Conservation (phyloP, 2,888 invertebrate species). For the Dynastes grantii region DNA sequence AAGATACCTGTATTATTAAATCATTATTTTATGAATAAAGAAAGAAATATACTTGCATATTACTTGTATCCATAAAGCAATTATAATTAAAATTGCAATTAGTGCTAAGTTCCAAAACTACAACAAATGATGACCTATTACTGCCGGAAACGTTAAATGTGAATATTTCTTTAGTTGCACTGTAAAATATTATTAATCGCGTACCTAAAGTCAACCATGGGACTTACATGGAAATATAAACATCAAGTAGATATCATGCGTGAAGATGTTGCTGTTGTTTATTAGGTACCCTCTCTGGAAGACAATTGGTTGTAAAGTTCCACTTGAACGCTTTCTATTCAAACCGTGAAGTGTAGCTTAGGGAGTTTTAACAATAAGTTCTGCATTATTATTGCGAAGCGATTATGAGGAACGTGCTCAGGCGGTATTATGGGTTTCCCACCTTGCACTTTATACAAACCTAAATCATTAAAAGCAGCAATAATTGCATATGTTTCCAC, state of each 20-base stretch:
- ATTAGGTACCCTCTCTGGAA: constrained; percentile 9
- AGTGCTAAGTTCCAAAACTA: too few species aligned
- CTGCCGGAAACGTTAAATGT: too few species aligned
- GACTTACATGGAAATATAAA: constrained; percentile 23
- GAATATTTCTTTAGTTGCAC: too few species aligned
- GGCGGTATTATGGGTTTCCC: background rate
- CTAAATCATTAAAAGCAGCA: too few species aligned
- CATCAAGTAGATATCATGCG: constrained; percentile 11
- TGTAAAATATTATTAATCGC: too few species aligned
- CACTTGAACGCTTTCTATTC: background rate
- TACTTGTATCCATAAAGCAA: too few species aligned
- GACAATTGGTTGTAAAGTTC: constrained; percentile 33
- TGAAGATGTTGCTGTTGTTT: constrained; percentile 22
- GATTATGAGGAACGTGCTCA: background rate
- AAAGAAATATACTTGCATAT: too few species aligned
- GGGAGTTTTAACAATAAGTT: constrained; percentile 19
- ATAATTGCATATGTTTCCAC: background rate
- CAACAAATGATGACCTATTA: too few species aligned
- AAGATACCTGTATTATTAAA: too few species aligned
- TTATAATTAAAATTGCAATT: too few species aligned
- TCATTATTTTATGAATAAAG: too few species aligned
- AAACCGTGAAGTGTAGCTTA: constrained; percentile 16
- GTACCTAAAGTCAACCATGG: background rate
- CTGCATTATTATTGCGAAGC: constrained; percentile 7
- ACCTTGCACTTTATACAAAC: background rate